A percentile compares a stretch with the other conserved stretches of the same genome.
phyloP scores from a whole-genome alignment of 2,797 vertebrate genomes.

The Scarus forsteni region DNA sequence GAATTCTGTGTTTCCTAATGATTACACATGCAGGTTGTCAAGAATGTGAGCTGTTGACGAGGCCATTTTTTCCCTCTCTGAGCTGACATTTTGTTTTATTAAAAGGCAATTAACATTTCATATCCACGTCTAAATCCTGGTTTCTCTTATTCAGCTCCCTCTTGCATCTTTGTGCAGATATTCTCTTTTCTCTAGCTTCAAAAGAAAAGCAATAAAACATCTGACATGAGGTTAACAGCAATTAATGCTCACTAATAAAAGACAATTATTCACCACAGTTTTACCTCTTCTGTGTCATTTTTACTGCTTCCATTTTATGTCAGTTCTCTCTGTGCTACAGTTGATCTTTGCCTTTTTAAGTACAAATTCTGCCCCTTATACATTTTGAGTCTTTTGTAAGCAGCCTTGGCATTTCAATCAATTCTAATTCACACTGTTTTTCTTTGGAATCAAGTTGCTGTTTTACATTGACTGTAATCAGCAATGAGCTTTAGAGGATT shows the following conservation, averaged over 20 bases:
- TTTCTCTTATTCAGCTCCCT: constrained; percentile 11
- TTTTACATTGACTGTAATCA: too few species aligned
- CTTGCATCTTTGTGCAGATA: not conserved
- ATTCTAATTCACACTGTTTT: too few species aligned
- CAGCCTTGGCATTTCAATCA: too few species aligned
- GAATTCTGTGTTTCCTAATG: constrained; percentile 14
- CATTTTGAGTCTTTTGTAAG: too few species aligned
- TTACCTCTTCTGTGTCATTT: not conserved
- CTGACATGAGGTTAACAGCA: constrained; percentile 27
- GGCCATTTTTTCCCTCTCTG: constrained; percentile 12
- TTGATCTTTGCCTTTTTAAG: not conserved
- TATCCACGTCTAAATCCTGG: constrained; percentile 3
- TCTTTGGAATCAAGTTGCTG: too few species aligned
- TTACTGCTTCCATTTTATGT: not conserved
- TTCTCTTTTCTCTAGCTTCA: not conserved
- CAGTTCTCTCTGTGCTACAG: not conserved
- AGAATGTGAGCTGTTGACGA: constrained; percentile 10
- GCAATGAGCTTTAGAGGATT: too few species aligned
- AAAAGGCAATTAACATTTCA: constrained; percentile 51
- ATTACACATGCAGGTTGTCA: constrained; percentile 22
- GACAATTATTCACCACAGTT: constrained; percentile 4
- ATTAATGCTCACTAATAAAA: constrained; percentile 20
- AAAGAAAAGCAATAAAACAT: constrained; percentile 6
- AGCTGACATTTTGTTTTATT: constrained; percentile 35
- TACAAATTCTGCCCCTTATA: too few species aligned